phyloP scores from a whole-genome alignment of 1,140 invertebrate genomes.

The Megalopta genalis region DNA sequence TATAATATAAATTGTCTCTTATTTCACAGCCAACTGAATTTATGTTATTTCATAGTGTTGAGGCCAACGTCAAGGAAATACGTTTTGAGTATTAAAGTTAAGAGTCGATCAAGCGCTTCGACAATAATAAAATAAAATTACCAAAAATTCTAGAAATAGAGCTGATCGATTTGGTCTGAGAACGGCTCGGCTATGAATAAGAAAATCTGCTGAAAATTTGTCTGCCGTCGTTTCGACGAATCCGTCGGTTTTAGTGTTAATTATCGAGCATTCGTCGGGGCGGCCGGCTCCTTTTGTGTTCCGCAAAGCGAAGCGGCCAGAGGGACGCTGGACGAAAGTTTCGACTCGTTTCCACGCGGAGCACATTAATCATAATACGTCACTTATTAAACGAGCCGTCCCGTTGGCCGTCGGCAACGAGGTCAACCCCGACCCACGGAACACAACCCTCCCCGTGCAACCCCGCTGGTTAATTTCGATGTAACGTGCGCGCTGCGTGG shows the following conservation, averaged over 20 bases:
- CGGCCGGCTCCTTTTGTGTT: constrained; percentile 4
- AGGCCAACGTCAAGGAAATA: no score
- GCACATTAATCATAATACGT: constrained; percentile 50
- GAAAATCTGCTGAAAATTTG: no score
- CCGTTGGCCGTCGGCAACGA: constrained; percentile 32
- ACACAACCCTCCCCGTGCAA: constrained; percentile 12
- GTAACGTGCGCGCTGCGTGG: not conserved
- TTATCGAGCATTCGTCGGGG: constrained; percentile 12
- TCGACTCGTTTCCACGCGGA: constrained; percentile 19
- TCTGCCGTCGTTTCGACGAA: not conserved
- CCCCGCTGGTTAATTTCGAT: constrained; percentile 42
- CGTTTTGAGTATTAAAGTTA: no score
- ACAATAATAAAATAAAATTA: no score
- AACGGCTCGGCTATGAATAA: no score
- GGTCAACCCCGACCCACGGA: constrained; percentile 31
- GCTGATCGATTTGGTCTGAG: no score
- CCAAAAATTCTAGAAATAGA: no score
- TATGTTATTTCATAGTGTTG: no score
- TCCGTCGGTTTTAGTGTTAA: constrained; percentile 3
- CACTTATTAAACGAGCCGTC: constrained; percentile 45
- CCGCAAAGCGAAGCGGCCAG: not conserved
- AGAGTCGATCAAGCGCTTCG: no score
- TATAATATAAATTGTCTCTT: no score
- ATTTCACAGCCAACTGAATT: no score
- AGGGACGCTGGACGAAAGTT: not conserved